phyloP scores from a whole-genome alignment of 37 sponge, comb jelly and placozoan genomes.

The Ephydatia muelleri region DNA sequence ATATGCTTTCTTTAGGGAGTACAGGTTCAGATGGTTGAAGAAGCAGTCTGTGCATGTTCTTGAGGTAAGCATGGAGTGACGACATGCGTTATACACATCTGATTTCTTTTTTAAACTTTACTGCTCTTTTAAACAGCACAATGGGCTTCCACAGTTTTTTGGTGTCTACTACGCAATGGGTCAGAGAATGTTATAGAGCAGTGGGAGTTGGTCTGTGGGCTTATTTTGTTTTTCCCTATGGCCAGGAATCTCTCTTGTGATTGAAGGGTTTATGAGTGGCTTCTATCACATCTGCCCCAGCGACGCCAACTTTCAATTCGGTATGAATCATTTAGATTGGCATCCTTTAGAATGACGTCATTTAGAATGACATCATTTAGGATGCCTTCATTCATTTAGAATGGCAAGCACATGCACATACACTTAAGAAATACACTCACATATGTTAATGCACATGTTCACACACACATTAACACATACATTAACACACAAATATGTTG shows the following conservation, averaged over 20 bases:
- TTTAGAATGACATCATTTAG: not conserved
- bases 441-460: not conserved
- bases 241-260: constrained; percentile 58
- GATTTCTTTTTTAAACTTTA: not conserved
- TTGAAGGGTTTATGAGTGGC: constrained; percentile 80
- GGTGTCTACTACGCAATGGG: constrained; percentile 92
- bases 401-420: constrained; percentile 5
- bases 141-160: constrained; percentile 85
- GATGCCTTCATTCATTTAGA: not conserved
- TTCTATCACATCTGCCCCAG: constrained; percentile 95
- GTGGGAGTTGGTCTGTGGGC: not conserved
- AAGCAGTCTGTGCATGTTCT: not conserved
- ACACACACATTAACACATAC: constrained; percentile 1
- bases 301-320: constrained; percentile 91
- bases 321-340: constrained; percentile 19
- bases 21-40: not conserved
- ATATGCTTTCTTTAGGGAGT: constrained; percentile 12
- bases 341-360: not conserved
- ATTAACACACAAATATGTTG: not conserved
- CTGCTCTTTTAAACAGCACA: constrained; percentile 3
- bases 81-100: no score
- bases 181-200: not conserved
- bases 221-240: not conserved
- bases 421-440: not conserved
- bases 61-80: constrained; percentile 16